Base-by-base conservation (phyloP, 1,140 invertebrate species). In the Caenorhabditis latens region DNA sequence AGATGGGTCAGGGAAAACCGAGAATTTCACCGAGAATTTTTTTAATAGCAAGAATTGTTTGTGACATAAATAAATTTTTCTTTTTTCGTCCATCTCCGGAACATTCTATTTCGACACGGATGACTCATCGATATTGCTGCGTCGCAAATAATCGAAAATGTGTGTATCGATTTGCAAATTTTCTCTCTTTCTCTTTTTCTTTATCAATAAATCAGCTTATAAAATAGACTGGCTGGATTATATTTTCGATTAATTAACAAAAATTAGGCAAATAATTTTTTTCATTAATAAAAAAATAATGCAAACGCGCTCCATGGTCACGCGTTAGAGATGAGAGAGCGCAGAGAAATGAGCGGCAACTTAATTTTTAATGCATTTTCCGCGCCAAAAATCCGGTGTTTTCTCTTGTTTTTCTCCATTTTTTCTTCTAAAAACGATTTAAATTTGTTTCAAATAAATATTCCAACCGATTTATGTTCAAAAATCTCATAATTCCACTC, bases 331-430 rank as follows among this genome's bases (percentile, higher is more conserved):
- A 63, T 63, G n/a, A 63, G 61, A 63, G 61, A n/a, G 19, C 19
- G 21, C n/a, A 63, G 61, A 32, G 61, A 63, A 32, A 63, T 32
- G n/a, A 19, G 61, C 61, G 61, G 61, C n/a, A 63, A 63, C 61
- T 63, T 40, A 11, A 63, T 9, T 63, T 63, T 63, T 32, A 7
- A 19, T 6, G 21, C 1, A 21, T 32, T 14, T 63, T 40, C n/a
- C 14, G 16, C 8, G 61, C 55, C 1, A 4, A 32, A 63, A 32
- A 32, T 32, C 24, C 24, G 24, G 5, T 11, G n/a, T 32, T 63
- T 32, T 21, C 11, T 3, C 0, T 11, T 11, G n/a, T 14, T 40
- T 32, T 63, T 63, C 13, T 7, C 7, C 13, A 32, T 24, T 40
- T 63, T 63, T 63, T 40, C 6, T 6, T 16, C 3, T 14, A 16